phyloP scores from a whole-genome alignment of 1,140 invertebrate species.

The Nautilus pompilius region DNA sequence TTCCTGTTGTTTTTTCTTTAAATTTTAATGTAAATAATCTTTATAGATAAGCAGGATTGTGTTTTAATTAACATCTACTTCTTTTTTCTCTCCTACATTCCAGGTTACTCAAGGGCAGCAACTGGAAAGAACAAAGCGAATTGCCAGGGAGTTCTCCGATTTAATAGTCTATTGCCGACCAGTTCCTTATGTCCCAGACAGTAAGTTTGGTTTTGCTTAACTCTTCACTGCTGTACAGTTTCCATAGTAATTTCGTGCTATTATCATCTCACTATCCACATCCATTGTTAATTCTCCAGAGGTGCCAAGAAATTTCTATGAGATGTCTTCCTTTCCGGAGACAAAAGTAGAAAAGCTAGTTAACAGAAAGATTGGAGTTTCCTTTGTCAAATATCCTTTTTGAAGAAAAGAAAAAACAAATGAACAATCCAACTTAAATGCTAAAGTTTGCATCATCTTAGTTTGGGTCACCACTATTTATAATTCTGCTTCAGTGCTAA shows the following conservation, averaged over 20 bases:
- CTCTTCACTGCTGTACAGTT: neutral
- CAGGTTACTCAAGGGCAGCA: constrained; percentile 63
- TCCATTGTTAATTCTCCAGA: constrained; percentile 13
- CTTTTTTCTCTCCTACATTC: constrained; percentile 9
- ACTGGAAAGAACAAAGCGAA: constrained; percentile 81
- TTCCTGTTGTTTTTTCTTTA: no score
- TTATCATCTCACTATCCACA: neutral
- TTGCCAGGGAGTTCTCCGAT: constrained; percentile 95
- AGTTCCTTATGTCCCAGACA: constrained; percentile 61
- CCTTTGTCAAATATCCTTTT: constrained; percentile 78
- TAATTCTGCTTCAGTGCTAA: no score
- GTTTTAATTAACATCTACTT: no score
- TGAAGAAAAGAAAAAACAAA: no score
- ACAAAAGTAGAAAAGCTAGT: constrained; percentile 90
- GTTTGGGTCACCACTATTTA: no score
- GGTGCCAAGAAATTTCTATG: constrained; percentile 65
- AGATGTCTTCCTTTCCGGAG: constrained; percentile 97
- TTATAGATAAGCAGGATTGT: no score
- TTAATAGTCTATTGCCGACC: constrained; percentile 94
- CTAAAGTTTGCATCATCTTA: no score
- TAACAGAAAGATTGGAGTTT: constrained; percentile 71
- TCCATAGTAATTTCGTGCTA: neutral
- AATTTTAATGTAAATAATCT: no score
- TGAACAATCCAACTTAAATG: no score
- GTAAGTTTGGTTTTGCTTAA: constrained; percentile 22